Evolutionary conservation across 2,113 vertebrate genomes (phyloP).

Genomic region (Colossoma macropomum): DNA sequence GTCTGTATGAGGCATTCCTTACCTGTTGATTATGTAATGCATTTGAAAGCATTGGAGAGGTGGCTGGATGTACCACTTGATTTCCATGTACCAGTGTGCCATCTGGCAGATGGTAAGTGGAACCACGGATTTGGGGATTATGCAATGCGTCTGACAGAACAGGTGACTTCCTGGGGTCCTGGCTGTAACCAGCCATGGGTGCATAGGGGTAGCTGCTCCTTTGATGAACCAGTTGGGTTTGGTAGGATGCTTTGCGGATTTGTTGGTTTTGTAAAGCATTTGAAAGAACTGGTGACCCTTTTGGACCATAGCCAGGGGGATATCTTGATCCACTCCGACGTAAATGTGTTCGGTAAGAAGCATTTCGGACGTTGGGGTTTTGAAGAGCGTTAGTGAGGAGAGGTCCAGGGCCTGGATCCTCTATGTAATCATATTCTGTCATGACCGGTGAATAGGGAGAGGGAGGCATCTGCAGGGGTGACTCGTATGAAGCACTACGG

Average conservation of each 20-base stretch:
- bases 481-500: constrained; percentile 63
- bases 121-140: constrained; percentile 68
- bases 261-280: constrained; percentile 58
- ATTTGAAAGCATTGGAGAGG: constrained; percentile 67
- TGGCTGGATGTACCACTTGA: constrained; percentile 37
- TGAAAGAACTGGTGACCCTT: constrained; percentile 45
- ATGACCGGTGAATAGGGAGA: constrained; percentile 73
- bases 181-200: constrained; percentile 39
- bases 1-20: constrained; percentile 70
- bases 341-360: constrained; percentile 54
- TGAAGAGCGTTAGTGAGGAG: constrained; percentile 74
- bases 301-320: constrained; percentile 26
- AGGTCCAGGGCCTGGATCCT: constrained; percentile 71
- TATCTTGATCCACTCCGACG: constrained; percentile 33
- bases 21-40: constrained; percentile 76
- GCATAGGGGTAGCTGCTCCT: constrained; percentile 58
- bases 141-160: constrained; percentile 70
- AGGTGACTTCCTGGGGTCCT: constrained; percentile 65
- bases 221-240: constrained; percentile 59
- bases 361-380: constrained; percentile 66
- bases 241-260: constrained; percentile 71
- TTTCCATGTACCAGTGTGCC: constrained; percentile 70
- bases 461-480: constrained; percentile 58
- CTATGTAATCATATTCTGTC: constrained; percentile 72
- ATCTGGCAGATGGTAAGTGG: constrained; percentile 72